Conservation (phyloP, 2,888 invertebrate genomes). For the Hesperia comma region DNA sequence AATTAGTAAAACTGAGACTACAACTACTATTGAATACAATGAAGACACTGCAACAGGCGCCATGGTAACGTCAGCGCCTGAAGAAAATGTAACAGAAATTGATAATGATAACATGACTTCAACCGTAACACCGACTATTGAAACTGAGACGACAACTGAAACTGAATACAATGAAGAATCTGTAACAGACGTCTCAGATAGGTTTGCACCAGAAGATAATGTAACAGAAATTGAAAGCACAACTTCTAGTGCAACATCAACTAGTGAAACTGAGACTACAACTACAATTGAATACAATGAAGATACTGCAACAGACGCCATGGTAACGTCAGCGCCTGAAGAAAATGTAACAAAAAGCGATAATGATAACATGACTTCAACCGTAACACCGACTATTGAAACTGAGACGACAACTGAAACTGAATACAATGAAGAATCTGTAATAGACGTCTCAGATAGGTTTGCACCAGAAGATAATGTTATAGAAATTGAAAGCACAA, state of each 20-base stretch:
- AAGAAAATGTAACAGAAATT: not conserved
- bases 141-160: not conserved
- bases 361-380: not conserved
- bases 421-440: not conserved
- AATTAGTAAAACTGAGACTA: not conserved
- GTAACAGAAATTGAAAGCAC: not conserved
- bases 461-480: not conserved
- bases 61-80: not conserved
- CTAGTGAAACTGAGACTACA: too few relatives aligned
- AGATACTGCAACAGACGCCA: not conserved
- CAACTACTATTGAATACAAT: not conserved
- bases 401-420: not conserved
- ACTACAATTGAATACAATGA: not conserved
- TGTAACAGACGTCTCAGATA: not conserved
- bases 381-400: not conserved
- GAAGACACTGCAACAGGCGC: not conserved
- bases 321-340: not conserved
- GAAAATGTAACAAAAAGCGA: constrained; percentile 1
- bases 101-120: not conserved
- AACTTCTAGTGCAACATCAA: not conserved
- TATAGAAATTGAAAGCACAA: not conserved
- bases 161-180: not conserved
- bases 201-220: not conserved
- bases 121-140: not conserved
- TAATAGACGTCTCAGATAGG: not conserved